A percentile compares a stretch with the other conserved stretches of the same genome.
phyloP scores from a whole-genome alignment of 2,113 vertebrate species.

The Cochlearius cochlearius region DNA sequence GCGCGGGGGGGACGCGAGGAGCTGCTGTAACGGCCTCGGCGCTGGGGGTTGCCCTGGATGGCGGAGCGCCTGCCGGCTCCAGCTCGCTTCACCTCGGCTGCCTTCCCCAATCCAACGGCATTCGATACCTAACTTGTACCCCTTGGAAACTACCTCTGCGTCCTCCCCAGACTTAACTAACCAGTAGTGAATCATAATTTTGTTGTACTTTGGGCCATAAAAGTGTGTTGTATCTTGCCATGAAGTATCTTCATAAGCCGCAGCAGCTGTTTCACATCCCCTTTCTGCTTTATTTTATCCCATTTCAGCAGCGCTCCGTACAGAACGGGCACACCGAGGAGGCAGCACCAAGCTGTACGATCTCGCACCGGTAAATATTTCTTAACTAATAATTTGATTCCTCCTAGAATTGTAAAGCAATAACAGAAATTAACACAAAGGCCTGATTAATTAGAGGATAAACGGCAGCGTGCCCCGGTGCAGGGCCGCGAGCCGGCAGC shows the following conservation, averaged over 20 bases:
- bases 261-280: not conserved
- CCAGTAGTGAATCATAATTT: not conserved
- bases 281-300: not conserved
- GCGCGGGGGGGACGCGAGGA: fast-evolving
- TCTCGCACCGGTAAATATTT: not conserved
- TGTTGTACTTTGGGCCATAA: not conserved
- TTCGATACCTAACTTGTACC: fast-evolving
- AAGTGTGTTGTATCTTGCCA: not conserved
- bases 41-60: fast-evolving
- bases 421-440: not conserved
- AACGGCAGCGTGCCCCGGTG: not conserved
- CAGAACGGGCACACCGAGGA: fast-evolving
- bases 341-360: not conserved
- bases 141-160: not conserved
- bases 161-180: not conserved
- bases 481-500: not conserved
- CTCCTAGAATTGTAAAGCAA: not conserved
- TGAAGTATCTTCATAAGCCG: not conserved
- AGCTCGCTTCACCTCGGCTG: not conserved
- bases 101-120: not conserved
- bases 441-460: not conserved
- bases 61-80: fast-evolving
- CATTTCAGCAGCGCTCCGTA: not conserved
- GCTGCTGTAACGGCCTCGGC: fast-evolving
- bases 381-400: not conserved